A percentile compares a stretch with the other conserved stretches of the same genome.
Evolutionary conservation across 2,113 vertebrate species (phyloP).

Genomic region (Indicator indicator): DNA sequence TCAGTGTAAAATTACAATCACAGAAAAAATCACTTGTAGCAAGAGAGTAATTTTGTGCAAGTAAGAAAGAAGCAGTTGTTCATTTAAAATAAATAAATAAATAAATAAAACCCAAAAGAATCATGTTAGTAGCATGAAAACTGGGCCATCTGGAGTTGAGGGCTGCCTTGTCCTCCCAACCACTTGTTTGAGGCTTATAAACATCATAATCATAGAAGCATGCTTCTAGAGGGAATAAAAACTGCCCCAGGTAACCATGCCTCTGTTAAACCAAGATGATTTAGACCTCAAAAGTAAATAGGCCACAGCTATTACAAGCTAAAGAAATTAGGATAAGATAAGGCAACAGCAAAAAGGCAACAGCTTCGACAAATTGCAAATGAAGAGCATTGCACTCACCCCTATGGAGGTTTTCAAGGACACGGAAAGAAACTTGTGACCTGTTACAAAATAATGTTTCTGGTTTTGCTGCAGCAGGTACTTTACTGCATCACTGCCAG

Average conservation of each 20-base stretch:
- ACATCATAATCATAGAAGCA: neutral
- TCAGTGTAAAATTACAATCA: neutral
- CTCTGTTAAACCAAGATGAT: conserved; percentile 12
- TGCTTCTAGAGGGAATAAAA: conserved; percentile 43
- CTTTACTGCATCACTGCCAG: neutral
- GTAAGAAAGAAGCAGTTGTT: neutral
- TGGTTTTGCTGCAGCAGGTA: neutral
- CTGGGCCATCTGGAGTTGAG: conserved; percentile 20
- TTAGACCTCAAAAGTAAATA: conserved; percentile 48
- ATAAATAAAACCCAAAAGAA: neutral
- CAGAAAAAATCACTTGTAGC: neutral
- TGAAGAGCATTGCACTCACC: neutral
- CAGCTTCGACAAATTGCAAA: neutral
- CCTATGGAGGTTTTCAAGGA: neutral
- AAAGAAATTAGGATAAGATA: conserved; percentile 45
- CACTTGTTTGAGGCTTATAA: conserved; percentile 4
- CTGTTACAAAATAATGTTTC: neutral
- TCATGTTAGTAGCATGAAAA: neutral
- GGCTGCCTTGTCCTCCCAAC: neutral
- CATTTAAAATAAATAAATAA: neutral
- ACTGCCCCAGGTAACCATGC: conserved; percentile 34
- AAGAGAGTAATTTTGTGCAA: neutral
- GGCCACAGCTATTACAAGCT: conserved; percentile 35
- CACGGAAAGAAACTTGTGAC: neutral
- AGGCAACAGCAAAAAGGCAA: conserved; percentile 10